Evolutionary conservation across 2,797 vertebrate genomes (phyloP), one percentile per base, ranked within the genome.

Genomic region (Paedocypris micromegethes): DNA sequence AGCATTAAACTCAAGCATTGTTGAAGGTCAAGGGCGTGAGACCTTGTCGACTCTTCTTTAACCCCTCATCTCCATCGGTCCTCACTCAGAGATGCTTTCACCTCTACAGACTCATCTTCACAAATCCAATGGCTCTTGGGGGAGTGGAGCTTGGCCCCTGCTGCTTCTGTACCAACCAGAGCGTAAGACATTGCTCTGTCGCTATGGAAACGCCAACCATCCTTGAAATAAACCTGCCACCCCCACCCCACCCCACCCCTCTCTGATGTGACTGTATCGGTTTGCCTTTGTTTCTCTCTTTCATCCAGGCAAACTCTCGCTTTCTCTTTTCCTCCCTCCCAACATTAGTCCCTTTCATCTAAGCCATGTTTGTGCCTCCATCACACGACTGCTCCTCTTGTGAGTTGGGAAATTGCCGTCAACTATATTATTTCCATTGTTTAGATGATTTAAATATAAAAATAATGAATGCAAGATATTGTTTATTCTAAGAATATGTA

Each of bases 131-230:
- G 48, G 43, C 70, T 47, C 51, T 72, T 72, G 70, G 72, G 79
- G 82, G 79, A 83, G 81, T 78, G 71, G 78, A 80, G 84, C 23
- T 83, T 80, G 83, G 80, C 75, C 79, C 76, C 76, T 81, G 75
- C 82, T 77, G 80, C 71, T 76, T 86, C 82, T 85, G 85, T 87
- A 87, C 89, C 87, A 87, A 88, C 81, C 87, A 69, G 81, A 84
- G 85, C 82, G 83, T 80, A 81, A 89, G 88, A 90, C 85, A 88
- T 89, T 81, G 79, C 83, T 79, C 82, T 80, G 87, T 91, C 86
- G 79, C 89, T 84, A 91, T 90, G 85, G 89, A 77, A 88, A 91
- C 86, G 62, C 74, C 84, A 88, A 83, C 82, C 85, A 87, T 83
- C 85, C 84, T 79, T 86, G 86, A 86, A 86, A 86, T 82, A 79